phyloP scores from a whole-genome alignment of 2,113 vertebrate genomes.

The Rhinichthys klamathensis region DNA sequence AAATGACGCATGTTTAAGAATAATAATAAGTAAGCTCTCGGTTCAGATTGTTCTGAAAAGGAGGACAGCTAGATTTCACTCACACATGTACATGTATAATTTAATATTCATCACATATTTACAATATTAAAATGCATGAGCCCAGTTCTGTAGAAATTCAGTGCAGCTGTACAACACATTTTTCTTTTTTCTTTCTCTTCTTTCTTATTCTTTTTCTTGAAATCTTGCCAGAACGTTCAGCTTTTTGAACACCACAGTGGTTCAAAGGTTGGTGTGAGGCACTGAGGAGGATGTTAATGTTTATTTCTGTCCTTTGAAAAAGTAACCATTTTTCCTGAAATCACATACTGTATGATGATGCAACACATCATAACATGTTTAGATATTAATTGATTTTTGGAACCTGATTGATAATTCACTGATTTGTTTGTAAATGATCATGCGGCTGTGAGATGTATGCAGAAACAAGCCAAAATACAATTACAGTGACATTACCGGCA shows the following conservation, averaged over 20 bases:
- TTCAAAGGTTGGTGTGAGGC: constrained; percentile 41
- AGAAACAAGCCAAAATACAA: constrained; percentile 3
- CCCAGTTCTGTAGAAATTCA: not conserved
- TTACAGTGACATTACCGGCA: not conserved
- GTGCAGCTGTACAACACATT: constrained; percentile 37
- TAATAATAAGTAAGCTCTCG: not conserved
- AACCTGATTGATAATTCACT: constrained; percentile 11
- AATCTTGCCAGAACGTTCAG: not conserved
- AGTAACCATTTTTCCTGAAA: not conserved
- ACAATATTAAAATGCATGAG: not conserved
- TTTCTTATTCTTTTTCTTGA: not conserved
- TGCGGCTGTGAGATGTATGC: not conserved
- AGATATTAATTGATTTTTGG: constrained; percentile 14
- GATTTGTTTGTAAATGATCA: not conserved
- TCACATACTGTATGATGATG: not conserved
- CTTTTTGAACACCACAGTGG: not conserved
- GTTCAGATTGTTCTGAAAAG: not conserved
- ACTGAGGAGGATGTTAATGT: constrained; percentile 49
- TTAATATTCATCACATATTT: not conserved
- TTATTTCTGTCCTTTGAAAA: constrained; percentile 31
- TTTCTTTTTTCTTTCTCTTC: constrained; percentile 20
- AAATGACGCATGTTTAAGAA: not conserved
- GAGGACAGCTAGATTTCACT: not conserved
- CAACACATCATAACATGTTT: not conserved
- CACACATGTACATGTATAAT: not conserved